A percentile compares a stretch with the other conserved stretches of the same genome.
Conservation (phyloP, 1,140 invertebrate species). For the Aricia agestis region DNA sequence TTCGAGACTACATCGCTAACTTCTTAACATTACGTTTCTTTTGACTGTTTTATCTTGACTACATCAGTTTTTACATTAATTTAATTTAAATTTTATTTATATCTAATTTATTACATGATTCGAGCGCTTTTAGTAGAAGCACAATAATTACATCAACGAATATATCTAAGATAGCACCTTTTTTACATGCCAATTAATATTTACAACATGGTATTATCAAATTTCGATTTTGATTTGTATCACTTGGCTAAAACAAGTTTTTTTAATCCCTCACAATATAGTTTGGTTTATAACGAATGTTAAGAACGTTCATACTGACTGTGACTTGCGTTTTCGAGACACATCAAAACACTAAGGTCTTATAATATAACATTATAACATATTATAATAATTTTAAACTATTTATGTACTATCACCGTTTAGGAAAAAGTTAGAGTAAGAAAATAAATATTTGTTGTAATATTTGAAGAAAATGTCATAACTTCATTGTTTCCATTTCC, state of each 20-base stretch:
- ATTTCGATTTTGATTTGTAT: conserved; percentile 18
- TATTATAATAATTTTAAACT: not conserved
- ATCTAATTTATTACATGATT: no score
- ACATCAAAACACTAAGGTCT: no score
- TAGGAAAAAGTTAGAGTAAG: not conserved
- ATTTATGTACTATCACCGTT: not conserved
- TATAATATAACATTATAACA: no score
- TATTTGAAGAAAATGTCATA: no score
- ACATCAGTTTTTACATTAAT: no score
- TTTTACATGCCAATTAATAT: conserved; percentile 22
- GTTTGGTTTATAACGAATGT: not conserved
- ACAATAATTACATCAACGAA: not conserved
- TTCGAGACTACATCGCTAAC: no score
- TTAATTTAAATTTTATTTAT: no score
- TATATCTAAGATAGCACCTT: conserved; percentile 14
- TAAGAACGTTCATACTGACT: not conserved
- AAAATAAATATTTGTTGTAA: not conserved
- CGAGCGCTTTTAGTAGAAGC: not conserved
- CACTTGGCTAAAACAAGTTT: conserved; percentile 19
- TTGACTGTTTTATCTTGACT: no score
- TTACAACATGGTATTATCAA: conserved; percentile 19
- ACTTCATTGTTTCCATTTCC: no score
- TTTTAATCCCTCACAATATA: not conserved
- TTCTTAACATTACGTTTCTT: no score
- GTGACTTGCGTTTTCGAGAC: conserved; percentile 2